These are phyloP conservation scores for Phaonia tiefii DNA, from an alignment of 2,888 invertebrate genomes.

Conservation along the genomic window DNA sequence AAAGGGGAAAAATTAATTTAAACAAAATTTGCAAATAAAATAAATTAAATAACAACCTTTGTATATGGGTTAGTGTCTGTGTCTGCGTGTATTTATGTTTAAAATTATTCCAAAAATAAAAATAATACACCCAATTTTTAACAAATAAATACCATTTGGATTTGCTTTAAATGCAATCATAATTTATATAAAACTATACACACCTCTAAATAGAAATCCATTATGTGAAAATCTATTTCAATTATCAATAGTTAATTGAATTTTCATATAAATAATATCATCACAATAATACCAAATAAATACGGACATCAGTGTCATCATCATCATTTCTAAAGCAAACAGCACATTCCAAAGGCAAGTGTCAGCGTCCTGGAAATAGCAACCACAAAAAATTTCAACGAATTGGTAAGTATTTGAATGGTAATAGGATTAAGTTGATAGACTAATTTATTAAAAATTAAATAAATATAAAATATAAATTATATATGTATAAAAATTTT, in stretches of 20 bases:
- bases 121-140: slow-evolving; percentile 10
- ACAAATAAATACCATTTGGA: not conserved
- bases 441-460: no score
- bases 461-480: no score
- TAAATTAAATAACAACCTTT: no score
- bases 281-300: not conserved
- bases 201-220: slow-evolving; percentile 13
- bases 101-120: slow-evolving; percentile 11
- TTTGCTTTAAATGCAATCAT: not conserved
- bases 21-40: not conserved
- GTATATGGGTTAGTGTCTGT: not conserved
- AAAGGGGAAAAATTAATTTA: no score
- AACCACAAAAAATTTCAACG: not conserved
- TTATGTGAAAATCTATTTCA: slow-evolving; percentile 50
- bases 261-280: slow-evolving; percentile 22
- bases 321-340: not conserved
- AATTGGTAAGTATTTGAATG: slow-evolving; percentile 13
- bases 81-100: slow-evolving; percentile 19
- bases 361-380: no score
- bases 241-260: slow-evolving; percentile 64
- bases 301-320: not conserved
- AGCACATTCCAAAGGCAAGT: no score
- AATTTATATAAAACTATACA: slow-evolving; percentile 25
- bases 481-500: no score
- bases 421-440: slow-evolving; percentile 1